phyloP scores from a whole-genome alignment of 2,113 vertebrate species.

The Struthidea cinerea region DNA sequence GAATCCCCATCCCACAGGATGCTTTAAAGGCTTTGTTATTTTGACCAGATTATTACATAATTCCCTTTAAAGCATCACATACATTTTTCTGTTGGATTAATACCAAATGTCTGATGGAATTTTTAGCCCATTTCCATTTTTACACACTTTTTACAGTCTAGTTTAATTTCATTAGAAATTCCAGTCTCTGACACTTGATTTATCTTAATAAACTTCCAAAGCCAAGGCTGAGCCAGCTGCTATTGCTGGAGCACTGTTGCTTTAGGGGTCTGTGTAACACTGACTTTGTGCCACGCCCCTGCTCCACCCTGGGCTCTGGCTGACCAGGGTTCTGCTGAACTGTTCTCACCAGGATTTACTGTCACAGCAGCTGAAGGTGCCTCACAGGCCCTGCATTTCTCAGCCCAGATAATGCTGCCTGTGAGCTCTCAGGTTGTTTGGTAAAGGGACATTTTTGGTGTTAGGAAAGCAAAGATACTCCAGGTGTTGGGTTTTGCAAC shows the following conservation, averaged over 20 bases:
- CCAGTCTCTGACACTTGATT: background rate
- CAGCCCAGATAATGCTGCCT: background rate
- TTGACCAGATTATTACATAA: background rate
- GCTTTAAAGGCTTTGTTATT: background rate
- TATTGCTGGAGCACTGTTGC: background rate
- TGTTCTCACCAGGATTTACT: background rate
- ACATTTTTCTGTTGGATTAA: background rate
- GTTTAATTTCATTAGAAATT: background rate
- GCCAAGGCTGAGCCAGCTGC: background rate
- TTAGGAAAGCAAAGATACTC: background rate
- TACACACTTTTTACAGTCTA: background rate
- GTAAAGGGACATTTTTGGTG: background rate
- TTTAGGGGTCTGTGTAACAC: background rate
- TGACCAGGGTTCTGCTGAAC: background rate
- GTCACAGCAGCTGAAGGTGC: background rate
- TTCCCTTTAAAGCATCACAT: background rate
- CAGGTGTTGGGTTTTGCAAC: background rate
- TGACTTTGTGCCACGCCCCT: background rate
- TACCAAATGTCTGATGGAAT: background rate
- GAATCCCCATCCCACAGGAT: background rate
- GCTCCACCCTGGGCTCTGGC: background rate
- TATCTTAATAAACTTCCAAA: background rate
- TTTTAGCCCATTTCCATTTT: background rate
- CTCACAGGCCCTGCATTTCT: background rate
- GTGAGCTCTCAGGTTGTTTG: background rate